Percentiles rank a stretch among this genome's conserved stretches.
These are phyloP conservation scores for Timandra comae DNA, from an alignment of 2,888 invertebrate genomes.

Conservation along the genomic window DNA sequence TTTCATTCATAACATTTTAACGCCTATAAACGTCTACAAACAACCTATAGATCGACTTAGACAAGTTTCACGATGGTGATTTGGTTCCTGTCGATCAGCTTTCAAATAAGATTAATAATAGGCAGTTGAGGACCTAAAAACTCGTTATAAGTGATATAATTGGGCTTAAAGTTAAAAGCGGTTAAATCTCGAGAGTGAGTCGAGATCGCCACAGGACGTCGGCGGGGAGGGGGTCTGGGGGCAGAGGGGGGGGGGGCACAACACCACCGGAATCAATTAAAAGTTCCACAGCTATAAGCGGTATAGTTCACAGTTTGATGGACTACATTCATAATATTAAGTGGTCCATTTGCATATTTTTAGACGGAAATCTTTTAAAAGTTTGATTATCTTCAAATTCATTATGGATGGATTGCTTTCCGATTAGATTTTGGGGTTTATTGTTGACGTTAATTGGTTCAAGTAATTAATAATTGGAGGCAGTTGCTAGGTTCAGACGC, in stretches of 20 bases:
- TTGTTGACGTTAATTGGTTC: no score
- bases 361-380: no score
- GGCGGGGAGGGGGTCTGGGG: conserved; percentile 1
- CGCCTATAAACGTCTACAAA: no score
- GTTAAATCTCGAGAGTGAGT: conserved; percentile 9
- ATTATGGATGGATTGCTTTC: no score
- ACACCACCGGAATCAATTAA: conserved; percentile 13
- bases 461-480: no score
- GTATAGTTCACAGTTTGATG: neutral
- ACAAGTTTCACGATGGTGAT: no score
- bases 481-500: no score
- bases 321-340: conserved; percentile 1
- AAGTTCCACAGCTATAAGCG: conserved; percentile 8
- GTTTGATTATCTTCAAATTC: no score
- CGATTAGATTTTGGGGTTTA: no score
- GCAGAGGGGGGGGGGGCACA: neutral
- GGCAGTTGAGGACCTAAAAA: conserved; percentile 10
- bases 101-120: conserved; percentile 5
- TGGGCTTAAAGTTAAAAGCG: conserved; percentile 11
- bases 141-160: conserved; percentile 17
- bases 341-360: conserved; percentile 2
- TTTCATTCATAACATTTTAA: no score
- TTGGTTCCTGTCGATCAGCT: conserved; percentile 1
- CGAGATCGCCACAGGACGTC: conserved; percentile 4
- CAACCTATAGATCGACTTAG: no score